Conservation (phyloP, 1,140 invertebrate species). For the Cydia pomonella region DNA sequence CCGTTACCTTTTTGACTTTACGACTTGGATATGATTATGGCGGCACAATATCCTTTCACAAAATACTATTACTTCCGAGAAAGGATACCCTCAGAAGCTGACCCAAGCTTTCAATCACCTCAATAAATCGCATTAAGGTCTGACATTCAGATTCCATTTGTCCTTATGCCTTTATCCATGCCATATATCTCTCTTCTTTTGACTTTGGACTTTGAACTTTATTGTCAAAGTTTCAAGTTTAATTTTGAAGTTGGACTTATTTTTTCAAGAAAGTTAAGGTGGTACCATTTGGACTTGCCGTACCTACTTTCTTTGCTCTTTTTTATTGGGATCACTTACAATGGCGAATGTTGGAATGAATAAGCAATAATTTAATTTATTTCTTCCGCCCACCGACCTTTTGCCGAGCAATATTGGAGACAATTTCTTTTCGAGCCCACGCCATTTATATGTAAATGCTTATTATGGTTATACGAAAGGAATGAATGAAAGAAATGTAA, state of each 20-base stretch:
- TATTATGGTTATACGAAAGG: conserved; percentile 9
- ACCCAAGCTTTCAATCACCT: conserved; percentile 29
- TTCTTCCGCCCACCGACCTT: conserved; percentile 26
- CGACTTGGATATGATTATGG: neutral
- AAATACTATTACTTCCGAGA: conserved; percentile 25
- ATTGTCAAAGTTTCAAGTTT: neutral
- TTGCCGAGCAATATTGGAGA: conserved; percentile 29
- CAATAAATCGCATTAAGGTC: conserved; percentile 24
- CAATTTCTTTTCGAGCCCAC: conserved; percentile 21
- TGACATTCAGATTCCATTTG: conserved; percentile 27
- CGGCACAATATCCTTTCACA: conserved; percentile 7
- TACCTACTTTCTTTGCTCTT: conserved; percentile 30
- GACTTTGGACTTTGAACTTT: neutral
- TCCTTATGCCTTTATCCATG: conserved; percentile 5
- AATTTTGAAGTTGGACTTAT: neutral
- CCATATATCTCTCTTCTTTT: neutral
- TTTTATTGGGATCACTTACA: conserved; percentile 29
- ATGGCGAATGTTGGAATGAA: conserved; percentile 32
- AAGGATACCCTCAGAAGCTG: conserved; percentile 10
- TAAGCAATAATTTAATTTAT: conserved; percentile 33
- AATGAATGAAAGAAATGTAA: conserved; percentile 11
- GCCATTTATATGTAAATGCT: conserved; percentile 16
- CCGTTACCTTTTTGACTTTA: neutral
- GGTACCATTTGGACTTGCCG: conserved; percentile 14
- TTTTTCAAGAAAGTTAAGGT: conserved; percentile 4